These are phyloP conservation scores for Amphimallon solstitiale DNA, from an alignment of 2,888 invertebrate species.

Conservation along the genomic window DNA sequence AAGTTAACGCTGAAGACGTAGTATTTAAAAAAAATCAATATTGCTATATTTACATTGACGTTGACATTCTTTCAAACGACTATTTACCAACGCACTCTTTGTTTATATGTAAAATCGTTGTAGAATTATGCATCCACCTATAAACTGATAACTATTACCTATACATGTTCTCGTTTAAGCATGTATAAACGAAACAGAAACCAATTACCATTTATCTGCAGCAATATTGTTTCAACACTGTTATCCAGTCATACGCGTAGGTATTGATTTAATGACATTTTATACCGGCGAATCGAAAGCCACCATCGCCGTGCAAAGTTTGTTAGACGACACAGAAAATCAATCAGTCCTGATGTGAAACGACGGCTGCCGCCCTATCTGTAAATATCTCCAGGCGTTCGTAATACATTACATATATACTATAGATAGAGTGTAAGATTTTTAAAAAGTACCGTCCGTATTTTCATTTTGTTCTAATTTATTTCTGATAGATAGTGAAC, in stretches of 20 bases:
- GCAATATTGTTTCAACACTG: not conserved
- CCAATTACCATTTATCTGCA: not conserved
- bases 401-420: slow-evolving; percentile 42
- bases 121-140: too few relatives aligned
- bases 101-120: too few relatives aligned
- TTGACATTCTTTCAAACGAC: too few relatives aligned
- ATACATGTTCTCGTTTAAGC: too few relatives aligned
- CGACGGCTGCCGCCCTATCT: slow-evolving; percentile 57
- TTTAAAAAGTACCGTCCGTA: slow-evolving; percentile 14
- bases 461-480: not conserved
- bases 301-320: slow-evolving; percentile 31
- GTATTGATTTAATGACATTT: slow-evolving; percentile 8
- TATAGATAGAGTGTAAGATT: slow-evolving; percentile 21
- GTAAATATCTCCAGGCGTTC: slow-evolving; percentile 54
- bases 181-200: not conserved
- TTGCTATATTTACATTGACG: too few relatives aligned
- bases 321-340: slow-evolving; percentile 42
- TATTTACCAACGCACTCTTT: too few relatives aligned
- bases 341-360: slow-evolving; percentile 54
- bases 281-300: not conserved
- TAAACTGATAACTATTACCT: too few relatives aligned
- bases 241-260: not conserved
- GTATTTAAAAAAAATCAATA: too few relatives aligned
- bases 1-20: too few relatives aligned
- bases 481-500: too few relatives aligned